Evolutionary conservation across 2,113 vertebrate genomes (phyloP).

Genomic region (Chrysemys picta): DNA sequence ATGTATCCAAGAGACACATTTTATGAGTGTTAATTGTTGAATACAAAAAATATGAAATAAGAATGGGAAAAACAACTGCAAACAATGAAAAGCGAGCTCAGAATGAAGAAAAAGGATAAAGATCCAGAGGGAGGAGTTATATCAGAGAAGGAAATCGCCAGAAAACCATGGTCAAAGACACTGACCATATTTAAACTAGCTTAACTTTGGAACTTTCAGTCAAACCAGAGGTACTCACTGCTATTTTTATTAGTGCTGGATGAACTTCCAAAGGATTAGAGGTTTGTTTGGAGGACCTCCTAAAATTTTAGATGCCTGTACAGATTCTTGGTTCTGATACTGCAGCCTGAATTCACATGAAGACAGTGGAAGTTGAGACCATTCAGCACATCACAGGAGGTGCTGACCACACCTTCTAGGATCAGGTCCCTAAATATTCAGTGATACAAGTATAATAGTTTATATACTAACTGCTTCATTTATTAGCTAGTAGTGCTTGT

Average conservation of each 20-base stretch:
- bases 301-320: background rate
- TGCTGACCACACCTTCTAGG: background rate
- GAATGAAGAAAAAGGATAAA: background rate
- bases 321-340: background rate
- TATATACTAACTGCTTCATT: background rate
- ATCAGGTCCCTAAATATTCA: background rate
- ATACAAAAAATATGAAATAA: background rate
- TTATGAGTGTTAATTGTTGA: background rate
- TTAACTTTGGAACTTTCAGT: background rate
- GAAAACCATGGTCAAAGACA: too few relatives aligned
- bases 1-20: background rate
- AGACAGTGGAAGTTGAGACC: background rate
- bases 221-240: background rate
- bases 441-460: background rate
- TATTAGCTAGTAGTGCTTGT: background rate
- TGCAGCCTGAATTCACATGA: background rate
- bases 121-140: background rate
- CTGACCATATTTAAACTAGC: background rate
- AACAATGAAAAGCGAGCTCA: rapidly evolving
- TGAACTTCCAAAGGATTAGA: background rate
- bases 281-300: background rate
- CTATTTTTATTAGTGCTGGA: background rate
- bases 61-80: rapidly evolving
- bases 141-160: background rate
- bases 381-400: background rate